phyloP scores from a whole-genome alignment of 2,113 vertebrate genomes.

The Nibea coibor region DNA sequence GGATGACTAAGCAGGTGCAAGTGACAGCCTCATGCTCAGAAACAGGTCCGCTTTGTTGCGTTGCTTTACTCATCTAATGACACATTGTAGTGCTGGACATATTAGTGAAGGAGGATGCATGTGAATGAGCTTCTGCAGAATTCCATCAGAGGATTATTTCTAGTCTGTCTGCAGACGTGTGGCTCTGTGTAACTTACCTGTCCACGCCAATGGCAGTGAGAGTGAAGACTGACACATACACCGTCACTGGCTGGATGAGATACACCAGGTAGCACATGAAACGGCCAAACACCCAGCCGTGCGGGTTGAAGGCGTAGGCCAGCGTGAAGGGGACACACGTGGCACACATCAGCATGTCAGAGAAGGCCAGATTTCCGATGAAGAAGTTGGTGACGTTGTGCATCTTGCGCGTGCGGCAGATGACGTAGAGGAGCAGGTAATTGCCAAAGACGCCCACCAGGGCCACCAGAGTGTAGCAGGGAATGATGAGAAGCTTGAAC shows the following conservation, averaged over 20 bases:
- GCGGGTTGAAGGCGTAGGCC: conserved; percentile 90
- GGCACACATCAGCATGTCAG: conserved; percentile 92
- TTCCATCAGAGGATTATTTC: not conserved
- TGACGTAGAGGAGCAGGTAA: conserved; percentile 90
- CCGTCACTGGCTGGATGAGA: conserved; percentile 90
- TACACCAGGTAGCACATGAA: conserved; percentile 92
- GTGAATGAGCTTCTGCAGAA: not conserved
- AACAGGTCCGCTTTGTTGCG: not conserved
- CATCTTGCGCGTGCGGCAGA: conserved; percentile 91
- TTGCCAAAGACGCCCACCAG: conserved; percentile 88
- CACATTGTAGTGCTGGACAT: not conserved
- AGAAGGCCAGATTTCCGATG: conserved; percentile 91
- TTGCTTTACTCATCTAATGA: not conserved
- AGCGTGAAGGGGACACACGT: conserved; percentile 90
- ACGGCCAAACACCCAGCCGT: conserved; percentile 90
- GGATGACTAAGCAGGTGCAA: not conserved
- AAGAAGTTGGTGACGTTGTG: conserved; percentile 94
- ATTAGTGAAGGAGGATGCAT: not conserved
- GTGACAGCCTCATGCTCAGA: not conserved
- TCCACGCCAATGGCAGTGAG: conserved; percentile 91
- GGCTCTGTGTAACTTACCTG: conserved; percentile 80
- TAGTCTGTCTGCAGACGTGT: not conserved
- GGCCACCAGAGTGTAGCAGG: conserved; percentile 89
- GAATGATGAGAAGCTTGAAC: conserved; percentile 89
- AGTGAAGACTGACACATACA: conserved; percentile 92